Percentiles rank a stretch among this genome's conserved stretches.
These are phyloP conservation scores for Heliopora coerulea DNA, from an alignment of 92 coral and sea anemone species.

Conservation along the genomic window DNA sequence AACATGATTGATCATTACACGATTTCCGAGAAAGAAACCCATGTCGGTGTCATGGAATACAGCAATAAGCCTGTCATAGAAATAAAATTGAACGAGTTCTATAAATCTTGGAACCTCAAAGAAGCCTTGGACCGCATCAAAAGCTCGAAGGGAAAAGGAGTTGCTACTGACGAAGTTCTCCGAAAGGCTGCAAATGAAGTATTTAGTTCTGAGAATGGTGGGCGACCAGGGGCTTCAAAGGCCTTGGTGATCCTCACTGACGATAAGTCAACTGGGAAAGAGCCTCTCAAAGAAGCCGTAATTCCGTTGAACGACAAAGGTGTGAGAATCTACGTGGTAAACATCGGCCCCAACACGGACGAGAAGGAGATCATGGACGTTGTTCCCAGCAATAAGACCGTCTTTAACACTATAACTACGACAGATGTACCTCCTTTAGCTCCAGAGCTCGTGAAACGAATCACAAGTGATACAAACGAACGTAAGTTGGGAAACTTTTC, in stretches of 20 bases:
- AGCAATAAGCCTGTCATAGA: slow-evolving; percentile 60
- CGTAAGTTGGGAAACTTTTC: too few species aligned
- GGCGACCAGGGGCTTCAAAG: slow-evolving; percentile 45
- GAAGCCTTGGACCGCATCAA: slow-evolving; percentile 22
- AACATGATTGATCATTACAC: slow-evolving; percentile 51
- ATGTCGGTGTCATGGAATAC: slow-evolving; percentile 77
- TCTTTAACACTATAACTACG: slow-evolving; percentile 45
- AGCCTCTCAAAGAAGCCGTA: slow-evolving; percentile 48
- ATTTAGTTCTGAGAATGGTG: slow-evolving; percentile 37
- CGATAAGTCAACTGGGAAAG: slow-evolving; percentile 41
- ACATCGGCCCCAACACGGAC: slow-evolving; percentile 59
- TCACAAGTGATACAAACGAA: slow-evolving; percentile 41
- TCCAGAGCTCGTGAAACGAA: slow-evolving; percentile 54
- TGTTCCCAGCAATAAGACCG: slow-evolving; percentile 48
- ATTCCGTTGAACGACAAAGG: slow-evolving; percentile 50
- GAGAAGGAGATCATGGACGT: slow-evolving; percentile 43
- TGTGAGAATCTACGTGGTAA: slow-evolving; percentile 62
- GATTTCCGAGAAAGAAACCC: slow-evolving; percentile 70
- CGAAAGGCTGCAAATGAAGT: slow-evolving; percentile 31
- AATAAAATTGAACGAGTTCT: slow-evolving; percentile 25
- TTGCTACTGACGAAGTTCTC: slow-evolving; percentile 30
- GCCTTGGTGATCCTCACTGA: slow-evolving; percentile 44
- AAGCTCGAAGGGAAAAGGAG: slow-evolving; percentile 9
- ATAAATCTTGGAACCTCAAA: slow-evolving; percentile 12
- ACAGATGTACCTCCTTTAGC: slow-evolving; percentile 52